These are phyloP conservation scores for Automeris io DNA, from an alignment of 2,888 invertebrate species.

Conservation along the genomic window DNA sequence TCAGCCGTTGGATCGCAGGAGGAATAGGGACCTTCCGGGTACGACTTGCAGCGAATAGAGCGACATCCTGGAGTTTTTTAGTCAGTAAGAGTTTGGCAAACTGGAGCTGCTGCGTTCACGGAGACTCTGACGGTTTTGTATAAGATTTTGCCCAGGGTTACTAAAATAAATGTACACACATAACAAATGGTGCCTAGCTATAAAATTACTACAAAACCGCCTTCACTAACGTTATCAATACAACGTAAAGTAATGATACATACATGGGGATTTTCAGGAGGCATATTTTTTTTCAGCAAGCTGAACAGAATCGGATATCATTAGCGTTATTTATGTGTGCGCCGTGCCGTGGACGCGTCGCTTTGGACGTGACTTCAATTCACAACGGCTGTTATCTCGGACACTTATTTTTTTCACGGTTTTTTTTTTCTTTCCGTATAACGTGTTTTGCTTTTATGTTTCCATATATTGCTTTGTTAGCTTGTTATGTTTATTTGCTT, in stretches of 20 bases:
- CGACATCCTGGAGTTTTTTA: too few relatives aligned
- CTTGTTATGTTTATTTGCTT: not conserved
- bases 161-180: too few relatives aligned
- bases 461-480: not conserved
- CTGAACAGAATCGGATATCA: slow-evolving; percentile 63
- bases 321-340: slow-evolving; percentile 67
- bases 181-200: too few relatives aligned
- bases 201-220: too few relatives aligned
- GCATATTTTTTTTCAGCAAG: slow-evolving; percentile 11
- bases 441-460: not conserved
- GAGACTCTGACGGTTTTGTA: too few relatives aligned
- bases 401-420: slow-evolving; percentile 35
- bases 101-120: too few relatives aligned
- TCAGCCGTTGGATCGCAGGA: too few relatives aligned
- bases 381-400: slow-evolving; percentile 36
- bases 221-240: too few relatives aligned
- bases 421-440: slow-evolving; percentile 25
- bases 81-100: too few relatives aligned
- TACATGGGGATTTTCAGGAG: slow-evolving; percentile 7
- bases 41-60: too few relatives aligned
- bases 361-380: slow-evolving; percentile 47
- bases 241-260: slow-evolving; percentile 5
- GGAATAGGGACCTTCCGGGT: too few relatives aligned
- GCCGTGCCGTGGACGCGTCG: slow-evolving; percentile 49
- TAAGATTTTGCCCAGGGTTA: too few relatives aligned